Percentiles rank a stretch among this genome's conserved stretches.
phyloP scores from a whole-genome alignment of 2,113 vertebrate species.

The Hippopotamus amphibius region DNA sequence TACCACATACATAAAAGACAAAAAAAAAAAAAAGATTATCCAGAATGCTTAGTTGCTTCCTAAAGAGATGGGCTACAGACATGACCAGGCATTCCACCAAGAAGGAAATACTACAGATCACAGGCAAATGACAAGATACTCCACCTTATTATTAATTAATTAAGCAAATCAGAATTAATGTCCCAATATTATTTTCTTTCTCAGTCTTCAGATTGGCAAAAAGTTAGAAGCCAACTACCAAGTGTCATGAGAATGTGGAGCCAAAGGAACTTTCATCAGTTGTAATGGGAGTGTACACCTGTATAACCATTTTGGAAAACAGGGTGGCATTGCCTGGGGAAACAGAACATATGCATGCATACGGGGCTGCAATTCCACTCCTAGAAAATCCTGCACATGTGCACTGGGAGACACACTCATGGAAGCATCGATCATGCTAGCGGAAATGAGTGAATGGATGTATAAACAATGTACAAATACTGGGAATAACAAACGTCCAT shows the following conservation, averaged over 20 bases:
- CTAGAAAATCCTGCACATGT: neutral
- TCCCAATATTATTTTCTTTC: neutral
- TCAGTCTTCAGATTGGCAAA: neutral
- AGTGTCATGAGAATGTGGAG: neutral
- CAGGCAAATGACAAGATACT: neutral
- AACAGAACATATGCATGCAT: too few relatives aligned
- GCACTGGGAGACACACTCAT: neutral
- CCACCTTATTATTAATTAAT: neutral
- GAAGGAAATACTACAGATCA: neutral
- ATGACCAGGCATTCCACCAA: neutral
- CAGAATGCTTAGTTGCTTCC: neutral
- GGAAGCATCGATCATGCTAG: too few relatives aligned
- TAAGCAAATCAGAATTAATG: neutral
- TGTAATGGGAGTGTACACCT: neutral
- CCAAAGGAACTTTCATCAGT: neutral
- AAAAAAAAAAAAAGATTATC: neutral
- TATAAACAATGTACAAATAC: neutral
- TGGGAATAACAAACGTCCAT: neutral
- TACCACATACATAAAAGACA: neutral
- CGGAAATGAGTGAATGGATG: neutral
- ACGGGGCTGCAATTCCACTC: neutral
- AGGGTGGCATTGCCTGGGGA: neutral
- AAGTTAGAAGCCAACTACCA: neutral
- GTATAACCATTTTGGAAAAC: neutral
- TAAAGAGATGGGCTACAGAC: neutral